Evolutionary conservation across 2,888 invertebrate species (phyloP), one percentile per base, ranked within the genome.

Genomic region (Monoplex corrugatus): DNA sequence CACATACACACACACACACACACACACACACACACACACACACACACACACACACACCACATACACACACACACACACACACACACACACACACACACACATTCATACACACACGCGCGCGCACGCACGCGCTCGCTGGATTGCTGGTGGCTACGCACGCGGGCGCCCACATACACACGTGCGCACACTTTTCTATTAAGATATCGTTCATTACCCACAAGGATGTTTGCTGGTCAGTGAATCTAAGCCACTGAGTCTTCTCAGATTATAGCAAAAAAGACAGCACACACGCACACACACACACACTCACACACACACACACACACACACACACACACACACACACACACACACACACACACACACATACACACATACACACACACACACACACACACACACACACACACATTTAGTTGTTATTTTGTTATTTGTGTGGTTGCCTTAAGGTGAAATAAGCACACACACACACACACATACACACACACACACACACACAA

Each of bases 41-140:
- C 45, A 83, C 83, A 83, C 32, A 83, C 45, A 50, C 50, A 80
- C 78, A 57, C 57, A 57, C 57, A 57, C 2, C 2, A 57, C 57
- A 57, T 28, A 57, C 57, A 57, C 57, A 57, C 57, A 5, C 78
- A 38, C 78, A 80, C 23, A 40, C 78, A 78, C 16, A 78, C 40
- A 2, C 78, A 40, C 23, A 40, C 78, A 40, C 78, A 40, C 78
- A 78, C 78, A 40, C 40, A 40, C 40, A 40, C 75, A 16, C 40
- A 78, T 40, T 3, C 40, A 78, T 40, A 2, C 78, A 78, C 72
- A 2, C 72, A 35, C 6, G 28, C 78, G 28, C 78, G 28, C 78
- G 23, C 78, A n/a, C 78, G 28, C 78, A 38, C 78, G 43, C 78
- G 8, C 78, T 28, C 43, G n/a, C n/a, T n/a, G n/a, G n/a, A n/a